Evolutionary conservation across 2,888 invertebrate species (phyloP).

Genomic region (Tetragonula carbonaria): DNA sequence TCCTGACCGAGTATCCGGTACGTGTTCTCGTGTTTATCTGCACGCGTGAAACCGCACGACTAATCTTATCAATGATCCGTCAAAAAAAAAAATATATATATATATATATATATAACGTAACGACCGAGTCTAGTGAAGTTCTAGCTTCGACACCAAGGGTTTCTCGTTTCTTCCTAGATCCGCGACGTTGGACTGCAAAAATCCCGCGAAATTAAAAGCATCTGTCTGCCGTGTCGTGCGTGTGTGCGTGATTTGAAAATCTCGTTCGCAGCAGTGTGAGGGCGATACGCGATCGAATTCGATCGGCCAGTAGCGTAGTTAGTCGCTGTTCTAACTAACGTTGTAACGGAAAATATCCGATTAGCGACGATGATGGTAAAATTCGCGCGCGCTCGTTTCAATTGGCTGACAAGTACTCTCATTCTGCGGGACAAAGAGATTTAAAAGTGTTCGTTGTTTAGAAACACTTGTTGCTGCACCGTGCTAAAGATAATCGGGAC

Average conservation of each 20-base stretch:
- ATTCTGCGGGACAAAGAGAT: not conserved
- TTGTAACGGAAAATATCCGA: slow-evolving; percentile 34
- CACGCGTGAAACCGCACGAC: not conserved
- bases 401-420: slow-evolving; percentile 4
- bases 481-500: slow-evolving; percentile 15
- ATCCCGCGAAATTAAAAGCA: not conserved
- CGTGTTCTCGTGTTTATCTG: slow-evolving; percentile 31
- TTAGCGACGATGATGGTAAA: not conserved
- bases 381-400: slow-evolving; percentile 42
- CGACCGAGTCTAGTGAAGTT: not conserved
- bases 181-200: not conserved
- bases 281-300: not conserved
- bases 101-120: not conserved
- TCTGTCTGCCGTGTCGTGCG: not conserved
- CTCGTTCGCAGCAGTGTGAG: not conserved
- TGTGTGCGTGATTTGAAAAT: not conserved
- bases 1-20: slow-evolving; percentile 40
- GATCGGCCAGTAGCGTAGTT: not conserved
- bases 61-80: slow-evolving; percentile 34
- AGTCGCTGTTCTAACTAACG: slow-evolving; percentile 21
- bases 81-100: not conserved
- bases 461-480: slow-evolving; percentile 51
- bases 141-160: not conserved
- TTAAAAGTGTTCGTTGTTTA: not conserved
- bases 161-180: not conserved